Conservation (phyloP, 2,888 invertebrate species). For the Pheosia gnoma region DNA sequence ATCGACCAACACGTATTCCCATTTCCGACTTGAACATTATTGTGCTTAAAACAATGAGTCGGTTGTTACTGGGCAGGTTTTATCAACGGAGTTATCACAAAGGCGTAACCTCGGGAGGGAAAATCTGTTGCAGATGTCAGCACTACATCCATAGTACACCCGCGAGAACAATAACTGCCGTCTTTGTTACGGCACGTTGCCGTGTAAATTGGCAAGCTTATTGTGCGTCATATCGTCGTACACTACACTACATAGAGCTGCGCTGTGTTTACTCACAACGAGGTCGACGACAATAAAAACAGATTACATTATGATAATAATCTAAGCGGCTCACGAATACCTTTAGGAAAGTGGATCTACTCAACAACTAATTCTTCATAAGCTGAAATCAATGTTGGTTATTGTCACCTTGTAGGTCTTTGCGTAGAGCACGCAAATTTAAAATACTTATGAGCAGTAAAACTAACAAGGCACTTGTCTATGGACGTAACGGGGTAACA, state of each 20-base stretch:
- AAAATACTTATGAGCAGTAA: background rate
- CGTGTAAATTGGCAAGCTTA: slow-evolving; percentile 59
- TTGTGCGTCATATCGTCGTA: slow-evolving; percentile 40
- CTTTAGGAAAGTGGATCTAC: slow-evolving; percentile 22
- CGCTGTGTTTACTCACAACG: slow-evolving; percentile 45
- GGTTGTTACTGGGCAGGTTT: slow-evolving; percentile 47
- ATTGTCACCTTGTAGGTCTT: background rate
- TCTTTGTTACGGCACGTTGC: slow-evolving; percentile 62
- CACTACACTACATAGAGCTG: slow-evolving; percentile 29
- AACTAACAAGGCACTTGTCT: background rate
- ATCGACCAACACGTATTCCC: slow-evolving; percentile 44
- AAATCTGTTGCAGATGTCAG: slow-evolving; percentile 59
- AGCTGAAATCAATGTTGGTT: slow-evolving; percentile 16
- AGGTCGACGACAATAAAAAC: slow-evolving; percentile 50
- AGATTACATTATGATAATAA: slow-evolving; percentile 43
- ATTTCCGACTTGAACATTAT: slow-evolving; percentile 31
- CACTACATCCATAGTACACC: slow-evolving; percentile 32
- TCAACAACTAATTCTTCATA: slow-evolving; percentile 20
- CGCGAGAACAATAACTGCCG: slow-evolving; percentile 63
- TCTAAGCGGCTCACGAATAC: slow-evolving; percentile 19
- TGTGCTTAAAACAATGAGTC: slow-evolving; percentile 53
- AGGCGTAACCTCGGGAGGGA: slow-evolving; percentile 55
- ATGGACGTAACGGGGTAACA: background rate
- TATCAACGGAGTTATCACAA: slow-evolving; percentile 42
- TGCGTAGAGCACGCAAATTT: slow-evolving; percentile 10